These are phyloP conservation scores for Callocephalon fimbriatum DNA, from an alignment of 2,113 vertebrate species.

Conservation along the genomic window DNA sequence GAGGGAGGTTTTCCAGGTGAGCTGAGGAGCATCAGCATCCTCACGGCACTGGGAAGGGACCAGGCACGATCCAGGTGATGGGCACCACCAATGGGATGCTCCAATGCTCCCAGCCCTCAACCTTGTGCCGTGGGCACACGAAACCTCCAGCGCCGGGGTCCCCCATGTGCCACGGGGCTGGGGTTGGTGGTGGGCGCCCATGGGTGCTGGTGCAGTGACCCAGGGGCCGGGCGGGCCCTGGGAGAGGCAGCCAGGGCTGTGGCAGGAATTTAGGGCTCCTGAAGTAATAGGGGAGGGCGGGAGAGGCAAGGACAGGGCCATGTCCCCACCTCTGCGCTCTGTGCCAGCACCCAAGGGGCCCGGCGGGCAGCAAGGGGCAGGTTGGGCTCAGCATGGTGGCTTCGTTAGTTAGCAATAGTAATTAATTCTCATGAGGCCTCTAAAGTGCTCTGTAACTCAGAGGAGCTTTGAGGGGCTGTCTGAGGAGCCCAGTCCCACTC, in stretches of 20 bases:
- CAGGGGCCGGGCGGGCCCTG: background rate
- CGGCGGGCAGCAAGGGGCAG: accelerated
- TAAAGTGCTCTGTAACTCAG: accelerated
- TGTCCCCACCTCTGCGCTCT: background rate
- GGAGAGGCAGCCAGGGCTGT: background rate
- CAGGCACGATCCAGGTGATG: accelerated
- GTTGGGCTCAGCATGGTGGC: accelerated
- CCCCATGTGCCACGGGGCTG: accelerated
- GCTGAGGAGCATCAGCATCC: background rate
- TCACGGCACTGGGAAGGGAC: accelerated
- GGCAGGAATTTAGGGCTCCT: conserved; percentile 51
- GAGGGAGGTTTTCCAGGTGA: background rate
- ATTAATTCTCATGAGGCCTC: accelerated
- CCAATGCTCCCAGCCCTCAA: background rate
- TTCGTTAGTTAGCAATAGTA: background rate
- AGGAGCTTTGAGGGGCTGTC: background rate
- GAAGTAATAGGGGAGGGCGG: background rate
- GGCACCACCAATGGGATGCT: background rate
- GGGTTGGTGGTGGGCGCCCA: accelerated
- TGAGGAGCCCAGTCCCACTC: too few species aligned
- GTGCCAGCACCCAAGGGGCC: background rate
- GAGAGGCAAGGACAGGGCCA: accelerated
- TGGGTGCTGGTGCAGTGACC: background rate
- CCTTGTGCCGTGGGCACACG: accelerated
- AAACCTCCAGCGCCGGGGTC: accelerated